Evolutionary conservation across 2,888 invertebrate species (phyloP).

Genomic region (Acrocyrtus sp.): DNA sequence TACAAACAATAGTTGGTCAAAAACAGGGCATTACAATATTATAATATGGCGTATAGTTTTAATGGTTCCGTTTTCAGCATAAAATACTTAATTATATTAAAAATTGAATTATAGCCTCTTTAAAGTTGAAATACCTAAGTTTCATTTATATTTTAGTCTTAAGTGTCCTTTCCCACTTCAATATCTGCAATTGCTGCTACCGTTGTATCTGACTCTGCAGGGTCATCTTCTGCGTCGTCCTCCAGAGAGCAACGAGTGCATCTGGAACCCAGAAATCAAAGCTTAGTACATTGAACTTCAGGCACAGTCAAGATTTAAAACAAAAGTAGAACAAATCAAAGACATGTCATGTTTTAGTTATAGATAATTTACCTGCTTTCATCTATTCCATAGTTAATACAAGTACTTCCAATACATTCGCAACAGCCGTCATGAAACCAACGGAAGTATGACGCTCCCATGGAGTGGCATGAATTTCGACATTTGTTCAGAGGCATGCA

Average conservation of each 20-base stretch:
- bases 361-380: slow-evolving; percentile 77
- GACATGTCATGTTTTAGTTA: too few species aligned
- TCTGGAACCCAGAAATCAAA: too few species aligned
- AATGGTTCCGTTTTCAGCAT: too few species aligned
- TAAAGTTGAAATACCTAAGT: too few species aligned
- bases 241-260: slow-evolving; percentile 57
- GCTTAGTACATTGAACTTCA: too few species aligned
- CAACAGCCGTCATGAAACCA: slow-evolving; percentile 97
- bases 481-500: slow-evolving; percentile 92
- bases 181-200: slow-evolving; percentile 20
- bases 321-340: too few species aligned
- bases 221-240: slow-evolving; percentile 49
- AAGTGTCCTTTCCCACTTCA: slow-evolving; percentile 17
- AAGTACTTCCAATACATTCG: slow-evolving; percentile 89
- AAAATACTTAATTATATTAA: too few species aligned
- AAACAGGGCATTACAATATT: too few species aligned
- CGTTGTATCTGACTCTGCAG: slow-evolving; percentile 12
- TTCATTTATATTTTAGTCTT: too few species aligned
- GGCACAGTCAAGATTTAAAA: not conserved
- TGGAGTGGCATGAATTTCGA: slow-evolving; percentile 80
- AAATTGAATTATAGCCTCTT: too few species aligned
- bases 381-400: slow-evolving; percentile 89
- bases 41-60: too few species aligned
- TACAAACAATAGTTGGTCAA: too few species aligned
- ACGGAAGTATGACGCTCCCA: slow-evolving; percentile 85